These are phyloP conservation scores for Eumacrocentrus americanus DNA, from an alignment of 2,888 invertebrate genomes.

Conservation along the genomic window DNA sequence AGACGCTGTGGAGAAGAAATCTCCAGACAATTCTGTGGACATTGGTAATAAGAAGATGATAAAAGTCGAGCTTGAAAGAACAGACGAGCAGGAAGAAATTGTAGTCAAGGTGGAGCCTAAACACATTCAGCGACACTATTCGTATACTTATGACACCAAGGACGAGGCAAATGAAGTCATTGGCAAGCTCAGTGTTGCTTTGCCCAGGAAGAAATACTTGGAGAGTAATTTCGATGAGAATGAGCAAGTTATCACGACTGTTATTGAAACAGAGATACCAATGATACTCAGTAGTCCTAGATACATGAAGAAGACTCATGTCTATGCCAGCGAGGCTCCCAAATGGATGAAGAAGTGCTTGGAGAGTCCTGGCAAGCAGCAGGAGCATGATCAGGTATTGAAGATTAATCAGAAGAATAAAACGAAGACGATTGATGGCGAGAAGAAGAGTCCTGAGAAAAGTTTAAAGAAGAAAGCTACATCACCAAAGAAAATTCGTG, in stretches of 20 bases:
- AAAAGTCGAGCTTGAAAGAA: conserved; percentile 24
- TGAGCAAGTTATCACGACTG: conserved; percentile 56
- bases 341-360: conserved; percentile 55
- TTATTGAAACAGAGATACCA: conserved; percentile 55
- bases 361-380: conserved; percentile 39
- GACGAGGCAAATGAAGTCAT: conserved; percentile 38
- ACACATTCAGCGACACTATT: conserved; percentile 54
- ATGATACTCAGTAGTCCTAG: conserved; percentile 51
- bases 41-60: conserved; percentile 30
- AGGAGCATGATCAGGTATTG: conserved; percentile 23
- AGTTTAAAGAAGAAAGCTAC: conserved; percentile 44
- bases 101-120: conserved; percentile 37
- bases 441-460: too few species aligned
- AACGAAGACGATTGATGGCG: conserved; percentile 14
- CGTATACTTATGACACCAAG: conserved; percentile 55
- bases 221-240: conserved; percentile 58
- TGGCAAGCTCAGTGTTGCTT: conserved; percentile 43
- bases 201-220: conserved; percentile 51
- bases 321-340: conserved; percentile 51
- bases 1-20: conserved; percentile 28
- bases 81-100: background rate
- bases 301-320: conserved; percentile 49
- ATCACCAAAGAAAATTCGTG: conserved; percentile 39
- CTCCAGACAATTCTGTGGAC: conserved; percentile 20
- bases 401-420: conserved; percentile 33